These are phyloP conservation scores for Axinella damicornis DNA, from an alignment of 37 sponge, comb jelly and placozoan species.

Conservation along the genomic window DNA sequence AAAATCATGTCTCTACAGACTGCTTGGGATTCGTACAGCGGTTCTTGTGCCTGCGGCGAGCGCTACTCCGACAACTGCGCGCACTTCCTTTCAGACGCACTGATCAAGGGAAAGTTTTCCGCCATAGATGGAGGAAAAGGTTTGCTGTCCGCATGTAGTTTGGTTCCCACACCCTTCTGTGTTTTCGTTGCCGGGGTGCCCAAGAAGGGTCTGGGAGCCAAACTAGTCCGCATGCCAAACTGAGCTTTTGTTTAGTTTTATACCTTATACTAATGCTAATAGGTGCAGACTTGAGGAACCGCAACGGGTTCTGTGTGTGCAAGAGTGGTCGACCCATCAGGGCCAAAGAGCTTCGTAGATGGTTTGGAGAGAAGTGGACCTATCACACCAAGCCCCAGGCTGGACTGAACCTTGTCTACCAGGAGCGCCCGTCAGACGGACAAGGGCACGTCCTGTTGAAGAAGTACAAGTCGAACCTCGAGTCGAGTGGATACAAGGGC, in stretches of 20 bases:
- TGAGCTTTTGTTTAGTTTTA: too few relatives aligned
- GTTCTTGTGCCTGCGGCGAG: constrained; percentile 16
- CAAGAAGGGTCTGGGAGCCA: too few relatives aligned
- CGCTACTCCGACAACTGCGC: constrained; percentile 1
- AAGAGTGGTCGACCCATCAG: constrained; percentile 9
- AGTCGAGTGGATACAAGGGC: not conserved
- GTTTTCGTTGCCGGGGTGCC: too few relatives aligned
- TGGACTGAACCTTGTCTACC: constrained; percentile 13
- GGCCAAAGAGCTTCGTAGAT: constrained; percentile 20
- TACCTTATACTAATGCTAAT: too few relatives aligned
- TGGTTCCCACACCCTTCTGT: too few relatives aligned
- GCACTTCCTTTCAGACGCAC: constrained; percentile 32
- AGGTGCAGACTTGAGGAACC: too few relatives aligned
- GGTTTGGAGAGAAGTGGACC: not conserved
- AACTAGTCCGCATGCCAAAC: too few relatives aligned
- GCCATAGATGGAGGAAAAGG: constrained; percentile 13
- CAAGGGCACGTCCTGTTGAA: constrained; percentile 27
- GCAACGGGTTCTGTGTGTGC: constrained; percentile 39
- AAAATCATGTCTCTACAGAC: too few relatives aligned
- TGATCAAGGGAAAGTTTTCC: constrained; percentile 1
- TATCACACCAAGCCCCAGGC: not conserved
- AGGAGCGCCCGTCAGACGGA: constrained; percentile 18
- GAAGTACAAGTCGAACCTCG: not conserved
- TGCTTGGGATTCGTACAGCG: constrained; percentile 1
- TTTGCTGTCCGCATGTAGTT: too few relatives aligned